These are phyloP conservation scores for Temnothorax curvispinosus DNA, from an alignment of 1,140 invertebrate genomes.

Conservation along the genomic window DNA sequence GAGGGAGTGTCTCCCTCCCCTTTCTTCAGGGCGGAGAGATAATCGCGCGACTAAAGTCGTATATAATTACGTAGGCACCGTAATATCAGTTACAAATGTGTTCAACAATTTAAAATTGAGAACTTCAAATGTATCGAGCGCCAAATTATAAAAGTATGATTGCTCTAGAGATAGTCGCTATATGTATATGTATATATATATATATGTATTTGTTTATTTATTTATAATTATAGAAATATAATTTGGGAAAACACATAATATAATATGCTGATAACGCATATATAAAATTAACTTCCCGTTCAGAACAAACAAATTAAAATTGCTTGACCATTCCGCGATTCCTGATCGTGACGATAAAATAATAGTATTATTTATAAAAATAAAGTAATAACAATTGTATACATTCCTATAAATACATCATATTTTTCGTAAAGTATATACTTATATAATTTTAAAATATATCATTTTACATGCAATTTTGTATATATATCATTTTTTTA, in stretches of 20 bases:
- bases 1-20: not conserved
- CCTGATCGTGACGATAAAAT: not conserved
- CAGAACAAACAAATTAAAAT: slow-evolving; percentile 26
- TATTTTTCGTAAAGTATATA: slow-evolving; percentile 3
- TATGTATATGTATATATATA: not conserved
- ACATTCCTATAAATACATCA: slow-evolving; percentile 8
- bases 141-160: slow-evolving; percentile 1
- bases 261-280: not conserved
- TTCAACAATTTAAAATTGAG: slow-evolving; percentile 28
- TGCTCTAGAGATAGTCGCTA: not conserved
- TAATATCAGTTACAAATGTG: slow-evolving; percentile 50
- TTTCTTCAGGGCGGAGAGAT: not conserved
- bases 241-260: not conserved
- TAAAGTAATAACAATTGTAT: slow-evolving; percentile 39
- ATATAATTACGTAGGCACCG: slow-evolving; percentile 47
- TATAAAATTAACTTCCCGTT: not conserved
- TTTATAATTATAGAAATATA: slow-evolving; percentile 29
- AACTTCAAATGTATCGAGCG: slow-evolving; percentile 45
- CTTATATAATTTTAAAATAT: slow-evolving; percentile 23
- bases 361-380: slow-evolving; percentile 30
- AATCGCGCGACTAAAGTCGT: slow-evolving; percentile 30
- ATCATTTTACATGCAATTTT: slow-evolving; percentile 15
- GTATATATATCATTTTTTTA: slow-evolving; percentile 10
- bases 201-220: not conserved
- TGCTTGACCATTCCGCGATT: not conserved